Evolutionary conservation across 1,140 invertebrate genomes (phyloP).

Genomic region (Solenopsis invicta): DNA sequence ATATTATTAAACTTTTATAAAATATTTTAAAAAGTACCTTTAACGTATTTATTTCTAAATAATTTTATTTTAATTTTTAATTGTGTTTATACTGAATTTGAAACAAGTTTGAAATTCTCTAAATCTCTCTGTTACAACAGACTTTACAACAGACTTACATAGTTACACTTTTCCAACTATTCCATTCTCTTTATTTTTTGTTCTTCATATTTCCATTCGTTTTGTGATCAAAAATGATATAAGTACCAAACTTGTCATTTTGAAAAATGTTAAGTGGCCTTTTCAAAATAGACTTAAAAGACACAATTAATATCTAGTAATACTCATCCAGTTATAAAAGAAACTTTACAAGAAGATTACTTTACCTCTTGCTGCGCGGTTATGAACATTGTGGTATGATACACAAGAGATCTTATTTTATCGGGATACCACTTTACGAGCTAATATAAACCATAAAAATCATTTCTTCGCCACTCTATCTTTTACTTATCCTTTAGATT

Average conservation of each 20-base stretch:
- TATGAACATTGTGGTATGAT: background rate
- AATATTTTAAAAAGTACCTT: background rate
- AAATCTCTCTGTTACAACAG: background rate
- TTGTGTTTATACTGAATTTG: background rate
- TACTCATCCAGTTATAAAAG: background rate
- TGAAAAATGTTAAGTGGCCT: background rate
- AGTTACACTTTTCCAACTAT: background rate
- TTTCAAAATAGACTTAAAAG: background rate
- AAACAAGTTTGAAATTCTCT: background rate
- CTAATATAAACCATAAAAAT: constrained; percentile 69
- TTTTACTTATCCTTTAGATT: constrained; percentile 33
- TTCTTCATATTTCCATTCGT: background rate
- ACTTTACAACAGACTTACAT: background rate
- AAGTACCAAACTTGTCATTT: background rate
- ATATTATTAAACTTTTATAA: background rate
- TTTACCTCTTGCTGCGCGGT: constrained; percentile 21
- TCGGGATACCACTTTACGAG: constrained; percentile 80
- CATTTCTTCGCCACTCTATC: constrained; percentile 44
- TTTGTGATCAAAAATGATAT: background rate
- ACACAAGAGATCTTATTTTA: constrained; percentile 25
- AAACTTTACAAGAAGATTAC: no score
- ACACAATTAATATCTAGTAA: constrained; percentile 22
- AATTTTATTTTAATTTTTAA: background rate
- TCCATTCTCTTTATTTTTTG: background rate
- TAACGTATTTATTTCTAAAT: background rate